A percentile compares a stretch with the other conserved stretches of the same genome.
These are phyloP conservation scores for Drosophila stalkeri DNA, from an alignment of 2,888 invertebrate species.

Conservation along the genomic window DNA sequence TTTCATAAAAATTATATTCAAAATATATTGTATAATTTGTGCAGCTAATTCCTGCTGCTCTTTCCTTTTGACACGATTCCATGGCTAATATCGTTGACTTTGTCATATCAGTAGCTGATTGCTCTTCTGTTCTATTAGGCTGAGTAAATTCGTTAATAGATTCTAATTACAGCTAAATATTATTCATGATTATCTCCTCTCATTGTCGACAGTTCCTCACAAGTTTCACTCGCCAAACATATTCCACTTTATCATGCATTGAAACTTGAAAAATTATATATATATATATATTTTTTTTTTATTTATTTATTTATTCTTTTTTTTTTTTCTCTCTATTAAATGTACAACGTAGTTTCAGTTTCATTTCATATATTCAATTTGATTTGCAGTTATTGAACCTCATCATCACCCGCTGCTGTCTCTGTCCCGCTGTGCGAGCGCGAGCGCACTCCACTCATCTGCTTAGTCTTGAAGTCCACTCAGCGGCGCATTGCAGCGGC, in stretches of 20 bases:
- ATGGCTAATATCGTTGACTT: too few species aligned
- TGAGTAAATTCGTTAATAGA: background rate
- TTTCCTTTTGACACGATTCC: too few species aligned
- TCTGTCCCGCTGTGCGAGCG: constrained; percentile 7
- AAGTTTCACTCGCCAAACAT: background rate
- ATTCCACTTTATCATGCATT: background rate
- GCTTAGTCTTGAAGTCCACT: constrained; percentile 49
- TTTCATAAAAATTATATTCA: too few species aligned
- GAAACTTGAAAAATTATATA: background rate
- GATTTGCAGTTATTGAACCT: constrained; percentile 29
- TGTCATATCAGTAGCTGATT: too few species aligned
- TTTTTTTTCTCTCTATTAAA: too few species aligned
- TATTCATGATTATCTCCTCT: background rate
- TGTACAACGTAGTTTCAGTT: background rate
- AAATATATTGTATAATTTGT: too few species aligned
- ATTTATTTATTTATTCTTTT: background rate
- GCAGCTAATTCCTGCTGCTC: too few species aligned
- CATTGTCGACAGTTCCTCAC: background rate
- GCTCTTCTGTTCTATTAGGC: too few species aligned
- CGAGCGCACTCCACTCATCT: constrained; percentile 35
- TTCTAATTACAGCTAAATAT: background rate
- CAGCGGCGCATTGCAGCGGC: constrained; percentile 33
- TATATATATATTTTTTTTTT: background rate
- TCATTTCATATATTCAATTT: constrained; percentile 5
- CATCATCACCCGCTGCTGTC: constrained; percentile 8